Percentiles rank a stretch among this genome's conserved stretches.
phyloP scores from a whole-genome alignment of 2,113 vertebrate genomes.

The Gambusia holbrooki region DNA sequence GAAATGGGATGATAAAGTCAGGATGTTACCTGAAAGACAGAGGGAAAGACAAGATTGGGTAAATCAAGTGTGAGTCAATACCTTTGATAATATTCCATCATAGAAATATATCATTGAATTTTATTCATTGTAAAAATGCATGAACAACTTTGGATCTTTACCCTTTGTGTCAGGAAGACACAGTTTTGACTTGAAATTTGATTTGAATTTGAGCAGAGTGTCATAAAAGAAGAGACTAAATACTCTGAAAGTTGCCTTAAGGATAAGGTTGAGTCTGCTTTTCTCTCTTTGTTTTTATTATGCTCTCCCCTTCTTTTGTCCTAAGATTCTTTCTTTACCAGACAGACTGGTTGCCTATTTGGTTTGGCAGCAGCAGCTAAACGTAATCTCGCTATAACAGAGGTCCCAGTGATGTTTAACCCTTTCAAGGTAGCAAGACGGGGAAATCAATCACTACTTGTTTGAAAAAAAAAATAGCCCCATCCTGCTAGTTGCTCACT shows the following conservation, averaged over 20 bases:
- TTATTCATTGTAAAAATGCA: background rate
- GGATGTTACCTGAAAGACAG: slow-evolving; percentile 75
- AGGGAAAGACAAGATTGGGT: slow-evolving; percentile 45
- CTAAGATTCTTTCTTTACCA: slow-evolving; percentile 40
- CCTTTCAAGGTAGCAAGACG: slow-evolving; percentile 53
- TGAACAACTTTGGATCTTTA: background rate
- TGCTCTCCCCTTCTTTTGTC: background rate
- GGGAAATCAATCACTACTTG: slow-evolving; percentile 64
- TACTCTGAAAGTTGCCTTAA: background rate
- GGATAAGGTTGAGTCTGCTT: background rate
- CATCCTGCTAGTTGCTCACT: slow-evolving; percentile 38
- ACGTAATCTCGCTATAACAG: slow-evolving; percentile 70
- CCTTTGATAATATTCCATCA: background rate
- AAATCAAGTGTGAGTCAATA: background rate
- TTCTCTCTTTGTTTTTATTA: slow-evolving; percentile 6
- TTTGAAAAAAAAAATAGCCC: slow-evolving; percentile 27
- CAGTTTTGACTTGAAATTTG: background rate
- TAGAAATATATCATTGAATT: background rate
- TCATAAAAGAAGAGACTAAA: background rate
- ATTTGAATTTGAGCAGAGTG: background rate
- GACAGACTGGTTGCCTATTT: slow-evolving; percentile 73
- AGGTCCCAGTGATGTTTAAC: slow-evolving; percentile 72
- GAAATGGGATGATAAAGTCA: slow-evolving; percentile 37
- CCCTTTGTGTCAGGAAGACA: background rate
- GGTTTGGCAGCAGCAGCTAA: slow-evolving; percentile 71